phyloP scores from a whole-genome alignment of 2,113 vertebrate species.

The Anoura caudifer region DNA sequence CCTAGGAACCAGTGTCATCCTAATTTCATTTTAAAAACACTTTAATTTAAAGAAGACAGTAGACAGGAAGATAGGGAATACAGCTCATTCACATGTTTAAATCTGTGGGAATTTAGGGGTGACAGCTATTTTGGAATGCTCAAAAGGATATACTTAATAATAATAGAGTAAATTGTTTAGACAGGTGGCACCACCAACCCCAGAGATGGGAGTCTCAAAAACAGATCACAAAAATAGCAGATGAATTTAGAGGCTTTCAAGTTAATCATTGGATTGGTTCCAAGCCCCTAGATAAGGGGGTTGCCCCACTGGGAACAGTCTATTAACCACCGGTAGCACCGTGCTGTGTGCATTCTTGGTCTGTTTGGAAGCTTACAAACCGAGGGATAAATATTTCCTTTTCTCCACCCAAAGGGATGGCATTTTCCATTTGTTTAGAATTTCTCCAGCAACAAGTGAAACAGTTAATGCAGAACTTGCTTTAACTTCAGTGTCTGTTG shows the following conservation, averaged over 20 bases:
- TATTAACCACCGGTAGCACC: neutral
- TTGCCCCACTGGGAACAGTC: neutral
- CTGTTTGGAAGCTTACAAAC: neutral
- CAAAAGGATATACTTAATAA: neutral
- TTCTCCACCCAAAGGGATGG: neutral
- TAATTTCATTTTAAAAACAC: neutral
- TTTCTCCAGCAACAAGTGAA: neutral
- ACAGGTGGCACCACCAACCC: neutral
- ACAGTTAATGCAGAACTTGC: neutral
- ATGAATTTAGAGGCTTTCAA: neutral
- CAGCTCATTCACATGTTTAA: neutral
- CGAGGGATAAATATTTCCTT: neutral
- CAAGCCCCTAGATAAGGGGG: neutral
- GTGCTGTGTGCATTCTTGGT: accelerated
- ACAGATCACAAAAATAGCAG: neutral
- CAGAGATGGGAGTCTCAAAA: neutral
- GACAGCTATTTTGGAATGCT: neutral
- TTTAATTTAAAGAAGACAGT: neutral
- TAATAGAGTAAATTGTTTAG: neutral
- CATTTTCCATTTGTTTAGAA: neutral
- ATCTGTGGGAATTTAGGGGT: neutral
- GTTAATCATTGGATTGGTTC: neutral
- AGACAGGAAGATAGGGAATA: neutral
- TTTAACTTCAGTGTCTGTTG: neutral
- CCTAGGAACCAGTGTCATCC: too few relatives aligned